Base-by-base conservation (phyloP, 2,888 invertebrate genomes). In the Psylliodes chrysocephalus region DNA sequence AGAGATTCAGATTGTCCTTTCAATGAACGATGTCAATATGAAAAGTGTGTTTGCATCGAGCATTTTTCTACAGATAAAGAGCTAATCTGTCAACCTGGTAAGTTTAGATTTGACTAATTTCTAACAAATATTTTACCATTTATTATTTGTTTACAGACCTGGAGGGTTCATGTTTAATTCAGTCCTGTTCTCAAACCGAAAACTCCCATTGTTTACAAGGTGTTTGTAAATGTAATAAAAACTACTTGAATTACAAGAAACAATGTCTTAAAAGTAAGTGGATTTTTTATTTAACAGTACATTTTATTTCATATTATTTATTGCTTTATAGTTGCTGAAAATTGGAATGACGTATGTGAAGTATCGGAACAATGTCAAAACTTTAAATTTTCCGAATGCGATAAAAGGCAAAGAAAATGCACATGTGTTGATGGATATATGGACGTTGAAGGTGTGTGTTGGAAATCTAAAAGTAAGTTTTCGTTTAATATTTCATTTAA, bases 71-170 rank as follows among this genome's bases (percentile, higher is more conserved):
- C 60, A 56, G 44, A 63, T 33, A 60, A 67, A 12, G 38, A 59
- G 15, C 46, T 51, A 1, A 62, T 65, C 6, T 73, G 72, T 44
- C 47, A 71, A 47, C 76, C 76, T 28, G 64, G 76, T 74, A 70
- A 68, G 70, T 35, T 33, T 33, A 33, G 4, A n/a, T n/a, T n/a
- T 65, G 6, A 19, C 8, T 25, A 14, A 15, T 33, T 55, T 53
- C 17, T 44, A 15, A 8, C n/a, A 49, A 40, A 7, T n/a, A 22
- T 22, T 22, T 22, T 22, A 22, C 22, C 6, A 22, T 6, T 4
- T 22, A 22, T 22, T 22, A 22, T 4, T 22, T 40, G 12, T 15
- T 69, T 67, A 54, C 44, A 75, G 75, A 66, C 61, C 64, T 76
- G 52, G 72, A 70, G 15, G 68, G 60, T 44, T 65, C 66, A 0